Percentiles rank a stretch among this genome's conserved stretches.
Evolutionary conservation across 2,113 vertebrate genomes (phyloP).

Genomic region (Serilophus lunatus): DNA sequence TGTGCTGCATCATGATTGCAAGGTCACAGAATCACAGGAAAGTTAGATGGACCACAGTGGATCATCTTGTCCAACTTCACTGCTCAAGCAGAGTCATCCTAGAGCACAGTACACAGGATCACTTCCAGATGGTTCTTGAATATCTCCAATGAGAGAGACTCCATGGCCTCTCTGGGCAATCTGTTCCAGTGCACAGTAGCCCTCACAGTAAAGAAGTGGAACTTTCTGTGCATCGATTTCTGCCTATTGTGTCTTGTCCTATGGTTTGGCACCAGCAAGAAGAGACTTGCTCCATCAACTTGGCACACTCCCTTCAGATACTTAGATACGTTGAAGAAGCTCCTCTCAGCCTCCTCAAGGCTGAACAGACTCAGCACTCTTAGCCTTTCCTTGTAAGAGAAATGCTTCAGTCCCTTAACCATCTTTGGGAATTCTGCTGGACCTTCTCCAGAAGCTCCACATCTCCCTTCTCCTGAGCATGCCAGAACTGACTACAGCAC

Average conservation of each 20-base stretch:
- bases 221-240: not conserved
- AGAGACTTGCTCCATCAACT: not conserved
- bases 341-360: not conserved
- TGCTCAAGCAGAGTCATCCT: not conserved
- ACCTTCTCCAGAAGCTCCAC: not conserved
- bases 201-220: not conserved
- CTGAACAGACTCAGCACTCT: not conserved
- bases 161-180: not conserved
- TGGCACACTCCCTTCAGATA: not conserved
- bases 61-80: not conserved
- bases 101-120: not conserved
- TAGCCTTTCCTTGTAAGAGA: not conserved
- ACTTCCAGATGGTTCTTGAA: not conserved
- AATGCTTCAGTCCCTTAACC: not conserved
- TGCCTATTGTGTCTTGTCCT: not conserved
- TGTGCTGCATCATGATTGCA: not conserved
- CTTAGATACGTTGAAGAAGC: not conserved
- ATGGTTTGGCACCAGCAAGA: not conserved
- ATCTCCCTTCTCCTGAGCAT: not conserved
- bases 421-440: too few relatives aligned
- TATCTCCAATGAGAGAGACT: not conserved
- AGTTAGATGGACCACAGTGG: rapidly evolving
- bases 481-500: too few relatives aligned
- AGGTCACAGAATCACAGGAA: not conserved
- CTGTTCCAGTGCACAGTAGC: not conserved